Conservation (phyloP, 2,797 vertebrate species). For the Epinephelus awoara region DNA sequence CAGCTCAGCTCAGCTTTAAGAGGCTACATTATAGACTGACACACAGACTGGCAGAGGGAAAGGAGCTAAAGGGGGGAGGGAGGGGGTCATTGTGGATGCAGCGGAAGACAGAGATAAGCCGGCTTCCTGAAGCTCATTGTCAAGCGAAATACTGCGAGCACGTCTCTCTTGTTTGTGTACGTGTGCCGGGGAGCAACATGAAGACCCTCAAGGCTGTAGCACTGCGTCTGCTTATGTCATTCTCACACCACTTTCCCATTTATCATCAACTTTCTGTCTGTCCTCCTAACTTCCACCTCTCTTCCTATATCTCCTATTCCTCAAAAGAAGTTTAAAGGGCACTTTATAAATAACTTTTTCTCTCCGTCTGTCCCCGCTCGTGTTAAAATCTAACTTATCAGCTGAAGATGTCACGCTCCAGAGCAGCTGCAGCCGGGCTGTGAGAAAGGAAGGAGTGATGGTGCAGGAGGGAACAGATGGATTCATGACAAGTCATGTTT, state of each 20-base stretch:
- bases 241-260: background rate
- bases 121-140: slow-evolving; percentile 72
- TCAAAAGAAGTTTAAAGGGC: slow-evolving; percentile 6
- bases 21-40: slow-evolving; percentile 48
- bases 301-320: background rate
- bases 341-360: slow-evolving; percentile 3
- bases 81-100: slow-evolving; percentile 66
- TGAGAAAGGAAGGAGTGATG: slow-evolving; percentile 19
- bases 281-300: background rate
- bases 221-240: background rate
- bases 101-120: slow-evolving; percentile 71
- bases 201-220: background rate
- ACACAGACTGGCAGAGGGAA: slow-evolving; percentile 31
- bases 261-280: background rate
- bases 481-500: slow-evolving; percentile 14
- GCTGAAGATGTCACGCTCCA: slow-evolving; percentile 33
- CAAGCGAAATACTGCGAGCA: slow-evolving; percentile 34
- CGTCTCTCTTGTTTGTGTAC: slow-evolving; percentile 18
- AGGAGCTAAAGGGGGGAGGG: slow-evolving; percentile 27
- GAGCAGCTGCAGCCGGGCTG: slow-evolving; percentile 30
- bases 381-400: slow-evolving; percentile 26
- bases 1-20: slow-evolving; percentile 47
- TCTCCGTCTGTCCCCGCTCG: background rate
- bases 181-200: slow-evolving; percentile 18
- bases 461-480: slow-evolving; percentile 26